Evolutionary conservation across 2,888 invertebrate species (phyloP).

Genomic region (Megalurothrips usitatus): DNA sequence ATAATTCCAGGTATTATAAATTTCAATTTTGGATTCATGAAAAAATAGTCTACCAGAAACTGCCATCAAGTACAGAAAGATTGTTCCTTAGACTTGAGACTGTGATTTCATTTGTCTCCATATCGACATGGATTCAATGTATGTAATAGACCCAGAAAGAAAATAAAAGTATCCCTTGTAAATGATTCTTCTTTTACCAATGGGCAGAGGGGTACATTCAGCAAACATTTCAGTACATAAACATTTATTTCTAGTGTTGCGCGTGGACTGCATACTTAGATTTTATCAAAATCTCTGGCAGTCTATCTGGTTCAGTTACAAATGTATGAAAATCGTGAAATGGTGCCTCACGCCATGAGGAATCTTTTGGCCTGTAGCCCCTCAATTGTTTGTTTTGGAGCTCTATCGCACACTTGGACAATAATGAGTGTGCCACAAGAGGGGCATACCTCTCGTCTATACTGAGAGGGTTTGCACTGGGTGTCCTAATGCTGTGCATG

Average conservation of each 20-base stretch:
- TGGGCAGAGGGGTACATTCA: not conserved
- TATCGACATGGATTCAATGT: slow-evolving; percentile 18
- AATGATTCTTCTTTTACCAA: not conserved
- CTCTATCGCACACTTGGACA: not conserved
- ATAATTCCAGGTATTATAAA: no score
- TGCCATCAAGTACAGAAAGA: slow-evolving; percentile 22
- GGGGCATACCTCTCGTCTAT: not conserved
- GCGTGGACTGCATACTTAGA: not conserved
- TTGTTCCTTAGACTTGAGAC: slow-evolving; percentile 23
- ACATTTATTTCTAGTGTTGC: not conserved
- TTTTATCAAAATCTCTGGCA: not conserved
- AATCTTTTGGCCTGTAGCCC: not conserved
- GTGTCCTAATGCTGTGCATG: not conserved
- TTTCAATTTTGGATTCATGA: not conserved
- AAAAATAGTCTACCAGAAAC: not conserved
- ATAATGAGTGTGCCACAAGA: not conserved
- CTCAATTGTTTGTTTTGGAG: not conserved
- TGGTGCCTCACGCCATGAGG: not conserved
- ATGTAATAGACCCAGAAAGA: not conserved
- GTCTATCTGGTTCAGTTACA: not conserved
- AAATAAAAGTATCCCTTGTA: not conserved
- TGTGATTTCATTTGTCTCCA: slow-evolving; percentile 25
- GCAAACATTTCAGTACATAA: not conserved
- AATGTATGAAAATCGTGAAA: not conserved
- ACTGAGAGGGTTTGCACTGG: not conserved